Base-by-base conservation (phyloP, 2,888 invertebrate species). In the Arrhopalites spinosus region DNA sequence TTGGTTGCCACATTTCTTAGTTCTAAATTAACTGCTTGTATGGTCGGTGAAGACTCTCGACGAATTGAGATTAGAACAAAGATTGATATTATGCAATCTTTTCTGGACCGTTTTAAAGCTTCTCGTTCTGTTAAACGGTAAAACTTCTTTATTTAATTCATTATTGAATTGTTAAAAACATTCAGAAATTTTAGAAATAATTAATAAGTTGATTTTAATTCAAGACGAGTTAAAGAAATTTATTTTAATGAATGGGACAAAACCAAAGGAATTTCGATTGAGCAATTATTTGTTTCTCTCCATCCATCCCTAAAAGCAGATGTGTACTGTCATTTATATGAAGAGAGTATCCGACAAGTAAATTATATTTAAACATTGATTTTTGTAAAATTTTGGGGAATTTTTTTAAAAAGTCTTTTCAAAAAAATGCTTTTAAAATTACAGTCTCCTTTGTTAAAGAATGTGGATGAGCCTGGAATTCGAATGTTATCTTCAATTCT, bases 221-320 rank as follows among this genome's bases (percentile, higher is more conserved):
- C 2, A 53, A 81, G 80, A 61, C 68, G 82, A 7, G 81, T 81
- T 0, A 68, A 74, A 25, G 81, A 81, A 29, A 61, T 76, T 29
- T 82, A 79, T 59, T 77, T 79, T 13, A 79, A 77, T 36, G 76
- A 69, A 3, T 82, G 82, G 82, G 79, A 82, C 36, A 80, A 81
- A 59, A 81, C 79, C 1, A 73, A 73, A 11, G 81, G 81, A 0
- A 78, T 81, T 45, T 67, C 72, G 25, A 76, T 78, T 2, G 64
- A 71, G 3, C 70, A 75, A 29, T 72, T 82, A 13, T 82, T 82
- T 50, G 30, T 69, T 7, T 77, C 81, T 0, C 67, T 82, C 17
- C 79, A 80, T 59, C 81, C 82, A n/a, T 77, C 78, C 2, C 69
- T 82, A 1, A 81, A 78, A 29, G 74, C 79, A 1, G 82, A 81